Base-by-base conservation (phyloP, 2,888 invertebrate genomes). In the Cataglyphis livida region DNA sequence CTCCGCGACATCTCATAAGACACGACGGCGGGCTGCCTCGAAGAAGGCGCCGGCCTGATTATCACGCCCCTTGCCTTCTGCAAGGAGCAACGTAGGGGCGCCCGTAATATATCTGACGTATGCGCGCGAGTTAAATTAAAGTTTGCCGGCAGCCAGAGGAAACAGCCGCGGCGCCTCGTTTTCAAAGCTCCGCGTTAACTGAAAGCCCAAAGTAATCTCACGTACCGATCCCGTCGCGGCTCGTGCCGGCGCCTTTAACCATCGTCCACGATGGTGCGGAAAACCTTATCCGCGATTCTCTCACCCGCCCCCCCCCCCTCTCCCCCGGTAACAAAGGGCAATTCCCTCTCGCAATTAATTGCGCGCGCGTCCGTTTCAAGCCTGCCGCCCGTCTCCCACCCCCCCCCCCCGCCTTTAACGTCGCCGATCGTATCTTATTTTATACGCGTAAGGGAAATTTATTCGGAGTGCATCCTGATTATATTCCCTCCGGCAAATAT, bases 51-150 rank as follows among this genome's bases (percentile, higher is more conserved):
- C 81, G 84, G 64, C 85, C 85, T 86, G 83, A 89, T 91, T 92
- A 91, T 79, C 78, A 44, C n/a, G 87, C 87, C 81, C 84, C 82
- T 68, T 65, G 62, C 65, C 41, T 21, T 0, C 32, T n/a, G 78
- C 70, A 83, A 75, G 10, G 25, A 62, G 82, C 76, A 68, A 70
- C 81, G 54, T 41, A 73, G 86, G 91, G 91, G 90, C 35, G 5
- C 91, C 88, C 88, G 91, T 91, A 90, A 92, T 92, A 92, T 89
- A 90, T 88, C 91, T 90, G 91, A 90, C 86, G 86, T 90, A 90
- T 84, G 90, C 85, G 79, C 59, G 87, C 89, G 78, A 91, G 89
- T 91, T 89, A 92, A 92, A 92, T 92, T 91, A 92, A 92, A 90
- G 89, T 86, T 84, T 71, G 66, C 70, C 74, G 51, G 66, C 68